phyloP scores from a whole-genome alignment of 2,797 vertebrate species.

The Acridotheres tristis region DNA sequence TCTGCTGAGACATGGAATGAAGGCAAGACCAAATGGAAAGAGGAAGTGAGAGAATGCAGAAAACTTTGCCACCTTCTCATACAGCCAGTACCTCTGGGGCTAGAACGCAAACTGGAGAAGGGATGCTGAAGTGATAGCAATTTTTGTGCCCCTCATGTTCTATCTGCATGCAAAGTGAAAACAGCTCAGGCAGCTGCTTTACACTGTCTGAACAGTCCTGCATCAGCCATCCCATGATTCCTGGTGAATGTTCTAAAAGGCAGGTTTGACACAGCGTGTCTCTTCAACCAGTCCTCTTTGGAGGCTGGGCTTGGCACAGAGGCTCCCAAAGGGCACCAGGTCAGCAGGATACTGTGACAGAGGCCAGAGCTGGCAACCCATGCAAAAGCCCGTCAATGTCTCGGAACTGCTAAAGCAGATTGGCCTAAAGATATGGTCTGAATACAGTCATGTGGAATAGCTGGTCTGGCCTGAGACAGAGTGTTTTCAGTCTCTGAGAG shows the following conservation, averaged over 20 bases:
- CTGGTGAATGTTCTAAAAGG: not conserved
- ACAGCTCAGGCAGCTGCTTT: not conserved
- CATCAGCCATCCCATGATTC: accelerated
- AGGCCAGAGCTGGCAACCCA: accelerated
- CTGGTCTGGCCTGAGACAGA: not conserved
- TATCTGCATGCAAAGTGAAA: not conserved
- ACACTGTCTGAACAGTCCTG: not conserved
- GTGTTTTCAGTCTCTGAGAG: not conserved
- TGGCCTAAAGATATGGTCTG: not conserved
- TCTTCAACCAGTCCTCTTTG: accelerated
- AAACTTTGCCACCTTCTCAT: not conserved
- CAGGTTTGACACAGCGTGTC: not conserved
- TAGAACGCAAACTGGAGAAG: not conserved
- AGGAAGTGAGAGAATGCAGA: not conserved
- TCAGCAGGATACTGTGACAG: not conserved
- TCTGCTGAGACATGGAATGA: accelerated
- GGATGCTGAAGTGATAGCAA: accelerated
- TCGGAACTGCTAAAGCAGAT: not conserved
- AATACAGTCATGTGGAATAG: not conserved
- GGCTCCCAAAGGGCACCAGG: not conserved
- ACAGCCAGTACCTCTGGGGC: not conserved
- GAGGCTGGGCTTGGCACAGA: not conserved
- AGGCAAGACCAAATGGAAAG: not conserved
- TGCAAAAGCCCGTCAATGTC: not conserved
- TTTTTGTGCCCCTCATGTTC: not conserved